phyloP scores from a whole-genome alignment of 2,797 vertebrate genomes.

The Channa striata region DNA sequence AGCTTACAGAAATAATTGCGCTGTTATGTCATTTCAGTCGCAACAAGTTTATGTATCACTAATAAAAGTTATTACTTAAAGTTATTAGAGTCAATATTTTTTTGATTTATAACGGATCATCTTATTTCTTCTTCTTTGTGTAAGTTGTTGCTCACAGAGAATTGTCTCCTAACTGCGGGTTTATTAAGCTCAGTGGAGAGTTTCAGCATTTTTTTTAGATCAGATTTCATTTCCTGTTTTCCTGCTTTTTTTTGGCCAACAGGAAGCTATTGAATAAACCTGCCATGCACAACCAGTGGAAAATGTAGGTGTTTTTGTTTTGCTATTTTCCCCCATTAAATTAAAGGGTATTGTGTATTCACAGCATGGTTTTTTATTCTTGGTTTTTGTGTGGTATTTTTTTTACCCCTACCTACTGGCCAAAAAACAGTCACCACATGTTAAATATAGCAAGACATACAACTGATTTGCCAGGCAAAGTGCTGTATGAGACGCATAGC shows the following conservation, averaged over 20 bases:
- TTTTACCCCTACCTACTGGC: no score
- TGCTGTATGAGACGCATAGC: not conserved
- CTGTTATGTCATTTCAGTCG: constrained; percentile 23
- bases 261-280: not conserved
- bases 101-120: not conserved
- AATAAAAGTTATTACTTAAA: not conserved
- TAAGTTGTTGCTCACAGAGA: not conserved
- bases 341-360: not conserved
- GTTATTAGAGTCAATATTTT: not conserved
- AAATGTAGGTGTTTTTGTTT: no score
- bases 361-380: not conserved
- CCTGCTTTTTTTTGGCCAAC: not conserved
- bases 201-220: not conserved
- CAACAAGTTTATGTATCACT: constrained; percentile 1
- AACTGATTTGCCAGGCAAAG: not conserved
- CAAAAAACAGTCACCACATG: no score
- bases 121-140: not conserved
- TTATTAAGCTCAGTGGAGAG: not conserved
- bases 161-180: not conserved
- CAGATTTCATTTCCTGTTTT: not conserved
- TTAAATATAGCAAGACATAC: not conserved
- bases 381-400: not conserved
- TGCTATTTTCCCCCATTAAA: no score
- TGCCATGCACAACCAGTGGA: not conserved
- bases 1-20: constrained; percentile 16